Evolutionary conservation across 1,140 invertebrate species (phyloP).

Genomic region (Acarapis woodi): DNA sequence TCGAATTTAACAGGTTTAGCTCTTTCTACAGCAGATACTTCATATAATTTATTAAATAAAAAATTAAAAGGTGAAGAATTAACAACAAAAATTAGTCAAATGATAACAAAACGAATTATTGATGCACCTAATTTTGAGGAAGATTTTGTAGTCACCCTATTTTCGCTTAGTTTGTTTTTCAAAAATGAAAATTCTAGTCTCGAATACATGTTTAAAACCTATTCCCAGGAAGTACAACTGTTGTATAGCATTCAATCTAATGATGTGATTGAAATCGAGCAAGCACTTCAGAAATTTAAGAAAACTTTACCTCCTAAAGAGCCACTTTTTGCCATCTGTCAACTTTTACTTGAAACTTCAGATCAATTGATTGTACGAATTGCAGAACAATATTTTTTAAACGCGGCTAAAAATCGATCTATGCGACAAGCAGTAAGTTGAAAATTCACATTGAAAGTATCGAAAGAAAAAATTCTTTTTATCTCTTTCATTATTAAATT

Average conservation of each 20-base stretch:
- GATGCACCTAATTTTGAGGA: not conserved
- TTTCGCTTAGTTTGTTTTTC: not conserved
- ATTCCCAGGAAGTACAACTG: not conserved
- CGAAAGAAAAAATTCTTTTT: not conserved
- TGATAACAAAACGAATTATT: constrained; percentile 2
- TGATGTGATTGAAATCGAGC: not conserved
- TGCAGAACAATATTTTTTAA: not conserved
- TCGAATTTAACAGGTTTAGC: not conserved
- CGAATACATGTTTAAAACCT: constrained; percentile 1
- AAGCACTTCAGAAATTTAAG: not conserved
- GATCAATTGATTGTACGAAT: not conserved
- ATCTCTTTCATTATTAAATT: too few relatives aligned
- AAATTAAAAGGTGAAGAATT: not conserved
- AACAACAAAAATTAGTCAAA: not conserved
- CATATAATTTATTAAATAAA: not conserved
- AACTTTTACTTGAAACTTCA: not conserved
- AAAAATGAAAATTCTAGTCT: not conserved
- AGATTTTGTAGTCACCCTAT: constrained; percentile 2
- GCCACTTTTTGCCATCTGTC: not conserved
- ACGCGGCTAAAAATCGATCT: not conserved
- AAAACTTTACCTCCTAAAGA: constrained; percentile 1
- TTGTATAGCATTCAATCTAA: not conserved
- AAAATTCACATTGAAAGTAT: not conserved
- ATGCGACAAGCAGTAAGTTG: not conserved
- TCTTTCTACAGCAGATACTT: not conserved